phyloP scores from a whole-genome alignment of 1,140 invertebrate species.

The Polyergus mexicanus region DNA sequence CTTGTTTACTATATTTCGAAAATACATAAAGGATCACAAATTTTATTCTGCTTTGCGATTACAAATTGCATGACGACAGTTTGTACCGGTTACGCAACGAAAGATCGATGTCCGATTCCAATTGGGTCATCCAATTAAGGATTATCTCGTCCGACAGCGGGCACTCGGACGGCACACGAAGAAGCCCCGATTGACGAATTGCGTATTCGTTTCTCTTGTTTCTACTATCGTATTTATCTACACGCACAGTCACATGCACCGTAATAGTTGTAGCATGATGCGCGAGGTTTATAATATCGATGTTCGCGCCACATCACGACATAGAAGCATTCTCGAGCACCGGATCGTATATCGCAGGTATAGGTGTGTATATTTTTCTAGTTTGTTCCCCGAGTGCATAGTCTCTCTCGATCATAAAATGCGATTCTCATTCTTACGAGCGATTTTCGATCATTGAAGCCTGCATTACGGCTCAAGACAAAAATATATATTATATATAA shows the following conservation, averaged over 20 bases:
- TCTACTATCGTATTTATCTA: constrained; percentile 64
- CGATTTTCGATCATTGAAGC: constrained; percentile 1
- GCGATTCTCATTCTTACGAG: constrained; percentile 17
- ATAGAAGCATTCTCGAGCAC: constrained; percentile 62
- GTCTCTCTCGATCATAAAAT: neutral
- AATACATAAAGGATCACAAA: neutral
- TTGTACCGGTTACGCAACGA: neutral
- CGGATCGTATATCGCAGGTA: constrained; percentile 65
- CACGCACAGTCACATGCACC: constrained; percentile 65
- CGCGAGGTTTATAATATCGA: constrained; percentile 29
- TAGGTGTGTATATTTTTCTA: constrained; percentile 74
- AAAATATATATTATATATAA: neutral
- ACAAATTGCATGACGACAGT: neutral
- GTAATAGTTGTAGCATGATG: constrained; percentile 31
- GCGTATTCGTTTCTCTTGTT: constrained; percentile 46
- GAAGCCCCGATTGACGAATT: constrained; percentile 12
- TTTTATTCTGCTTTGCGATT: neutral
- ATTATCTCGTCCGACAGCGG: constrained; percentile 20
- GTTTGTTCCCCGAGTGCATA: constrained; percentile 53
- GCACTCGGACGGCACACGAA: neutral
- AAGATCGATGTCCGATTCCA: constrained; percentile 16
- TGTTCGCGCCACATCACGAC: constrained; percentile 18
- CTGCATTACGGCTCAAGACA: constrained; percentile 10
- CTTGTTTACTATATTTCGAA: neutral
- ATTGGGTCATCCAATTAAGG: constrained; percentile 18